Evolutionary conservation across 2,797 vertebrate genomes (phyloP).

Genomic region (Prunella strophiata): DNA sequence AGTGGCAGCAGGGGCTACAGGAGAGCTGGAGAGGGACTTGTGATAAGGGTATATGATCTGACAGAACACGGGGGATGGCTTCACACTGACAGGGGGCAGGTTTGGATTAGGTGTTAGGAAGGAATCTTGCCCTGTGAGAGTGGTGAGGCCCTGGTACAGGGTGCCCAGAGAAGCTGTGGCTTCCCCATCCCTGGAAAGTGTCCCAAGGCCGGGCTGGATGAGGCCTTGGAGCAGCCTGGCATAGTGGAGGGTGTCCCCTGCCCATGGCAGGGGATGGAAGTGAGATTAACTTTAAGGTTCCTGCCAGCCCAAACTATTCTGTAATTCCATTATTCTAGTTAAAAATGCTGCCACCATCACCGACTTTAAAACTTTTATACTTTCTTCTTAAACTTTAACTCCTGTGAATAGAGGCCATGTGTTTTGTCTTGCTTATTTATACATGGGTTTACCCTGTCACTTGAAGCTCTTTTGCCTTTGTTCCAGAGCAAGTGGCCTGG

Average conservation of each 20-base stretch:
- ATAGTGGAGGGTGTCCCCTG: neutral
- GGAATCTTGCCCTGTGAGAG: neutral
- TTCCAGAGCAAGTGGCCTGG: rapidly evolving
- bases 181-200: neutral
- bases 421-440: neutral
- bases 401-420: rapidly evolving
- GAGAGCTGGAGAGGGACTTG: neutral
- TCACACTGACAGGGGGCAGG: neutral
- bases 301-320: neutral
- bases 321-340: neutral
- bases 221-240: neutral
- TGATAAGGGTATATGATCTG: neutral
- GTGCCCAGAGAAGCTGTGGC: neutral
- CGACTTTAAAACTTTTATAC: rapidly evolving
- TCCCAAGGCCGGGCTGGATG: rapidly evolving
- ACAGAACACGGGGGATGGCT: neutral
- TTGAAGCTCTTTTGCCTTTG: rapidly evolving
- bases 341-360: rapidly evolving
- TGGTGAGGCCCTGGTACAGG: neutral
- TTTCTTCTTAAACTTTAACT: neutral
- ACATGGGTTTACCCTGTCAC: rapidly evolving
- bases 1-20: too few relatives aligned
- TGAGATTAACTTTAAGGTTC: neutral
- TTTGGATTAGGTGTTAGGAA: neutral
- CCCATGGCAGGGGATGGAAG: neutral